Evolutionary conservation across 2,888 invertebrate species (phyloP).

Genomic region (Agrochola lychnidis): DNA sequence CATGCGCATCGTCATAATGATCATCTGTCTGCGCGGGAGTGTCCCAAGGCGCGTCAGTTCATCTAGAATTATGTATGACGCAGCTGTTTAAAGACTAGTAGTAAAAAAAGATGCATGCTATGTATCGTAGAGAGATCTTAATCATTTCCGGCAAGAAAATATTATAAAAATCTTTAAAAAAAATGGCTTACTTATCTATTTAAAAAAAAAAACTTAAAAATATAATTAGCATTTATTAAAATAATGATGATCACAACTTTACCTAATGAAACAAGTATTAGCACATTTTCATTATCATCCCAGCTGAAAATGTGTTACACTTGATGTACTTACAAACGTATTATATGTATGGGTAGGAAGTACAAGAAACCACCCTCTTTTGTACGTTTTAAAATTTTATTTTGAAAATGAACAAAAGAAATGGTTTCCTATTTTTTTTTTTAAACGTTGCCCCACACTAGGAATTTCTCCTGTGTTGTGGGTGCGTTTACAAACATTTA

Average conservation of each 20-base stretch:
- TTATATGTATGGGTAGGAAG: too few relatives aligned
- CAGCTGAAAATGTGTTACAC: too few relatives aligned
- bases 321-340: too few relatives aligned
- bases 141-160: not conserved
- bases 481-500: too few relatives aligned
- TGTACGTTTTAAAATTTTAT: too few relatives aligned
- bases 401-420: too few relatives aligned
- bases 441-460: too few relatives aligned
- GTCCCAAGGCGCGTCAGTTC: constrained; percentile 15
- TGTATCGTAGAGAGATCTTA: not conserved
- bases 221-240: too few relatives aligned
- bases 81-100: not conserved
- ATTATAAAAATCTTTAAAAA: not conserved
- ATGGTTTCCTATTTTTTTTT: not conserved
- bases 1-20: constrained; percentile 43
- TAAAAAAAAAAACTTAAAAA: too few relatives aligned
- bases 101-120: not conserved
- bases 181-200: too few relatives aligned
- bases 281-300: not conserved
- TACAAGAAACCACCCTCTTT: too few relatives aligned
- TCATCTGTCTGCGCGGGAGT: constrained; percentile 41
- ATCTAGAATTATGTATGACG: constrained; percentile 35
- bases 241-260: not conserved
- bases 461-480: too few relatives aligned
- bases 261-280: not conserved